phyloP scores from a whole-genome alignment of 1,140 invertebrate species.

The Heterodera schachtii region DNA sequence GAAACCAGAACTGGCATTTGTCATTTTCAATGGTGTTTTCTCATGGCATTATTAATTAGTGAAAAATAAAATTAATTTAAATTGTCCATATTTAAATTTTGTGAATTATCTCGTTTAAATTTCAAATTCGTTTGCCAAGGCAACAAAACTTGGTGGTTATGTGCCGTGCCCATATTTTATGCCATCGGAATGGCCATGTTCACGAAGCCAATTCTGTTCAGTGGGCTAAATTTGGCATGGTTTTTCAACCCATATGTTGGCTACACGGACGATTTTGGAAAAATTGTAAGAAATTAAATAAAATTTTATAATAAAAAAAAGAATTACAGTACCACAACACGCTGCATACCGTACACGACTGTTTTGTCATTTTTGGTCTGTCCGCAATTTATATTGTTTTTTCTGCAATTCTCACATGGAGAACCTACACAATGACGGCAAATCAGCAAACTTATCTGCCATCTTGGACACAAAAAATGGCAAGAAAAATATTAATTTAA shows the following conservation, averaged over 20 bases:
- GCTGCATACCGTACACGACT: conserved; percentile 8
- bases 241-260: conserved; percentile 36
- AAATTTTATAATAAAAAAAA: not conserved
- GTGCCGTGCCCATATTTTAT: not conserved
- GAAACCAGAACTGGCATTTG: conserved; percentile 10
- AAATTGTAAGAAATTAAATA: not conserved
- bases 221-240: conserved; percentile 25
- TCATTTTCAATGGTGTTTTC: not conserved
- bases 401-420: not conserved
- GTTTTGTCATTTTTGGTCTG: conserved; percentile 24
- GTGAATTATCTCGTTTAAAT: not conserved
- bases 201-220: conserved; percentile 28
- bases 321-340: conserved; percentile 12
- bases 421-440: not conserved
- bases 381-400: conserved; percentile 19
- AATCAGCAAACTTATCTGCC: conserved; percentile 13
- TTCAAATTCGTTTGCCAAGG: not conserved
- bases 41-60: not conserved
- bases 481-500: too few species aligned
- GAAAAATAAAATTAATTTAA: not conserved
- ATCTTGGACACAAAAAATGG: conserved; percentile 23
- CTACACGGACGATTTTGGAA: conserved; percentile 17
- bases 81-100: too few species aligned
- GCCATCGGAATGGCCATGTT: not conserved
- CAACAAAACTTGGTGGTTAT: not conserved